These are phyloP conservation scores for Branchinecta sandiegonensis DNA, from an alignment of 2,888 invertebrate genomes.

Conservation along the genomic window DNA sequence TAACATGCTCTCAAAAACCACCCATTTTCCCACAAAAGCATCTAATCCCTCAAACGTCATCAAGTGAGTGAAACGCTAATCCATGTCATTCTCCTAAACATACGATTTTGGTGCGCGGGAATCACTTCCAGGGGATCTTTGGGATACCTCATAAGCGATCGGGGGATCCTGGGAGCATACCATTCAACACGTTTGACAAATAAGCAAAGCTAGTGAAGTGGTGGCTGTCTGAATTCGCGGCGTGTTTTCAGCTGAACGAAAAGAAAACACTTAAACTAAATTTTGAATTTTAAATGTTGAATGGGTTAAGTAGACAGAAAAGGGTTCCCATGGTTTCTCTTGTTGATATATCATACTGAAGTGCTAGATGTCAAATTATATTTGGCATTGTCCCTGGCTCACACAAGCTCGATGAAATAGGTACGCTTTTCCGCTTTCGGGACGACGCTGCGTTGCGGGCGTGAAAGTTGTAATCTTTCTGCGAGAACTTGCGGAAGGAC, in stretches of 20 bases:
- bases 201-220: constrained; percentile 1
- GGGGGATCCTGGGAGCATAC: neutral
- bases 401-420: no score
- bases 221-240: neutral
- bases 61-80: constrained; percentile 9
- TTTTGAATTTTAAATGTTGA: neutral
- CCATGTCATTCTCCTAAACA: constrained; percentile 14
- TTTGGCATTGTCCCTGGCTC: no score
- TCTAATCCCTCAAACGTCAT: constrained; percentile 3
- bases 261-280: constrained; percentile 14
- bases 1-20: no score
- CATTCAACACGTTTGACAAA: constrained; percentile 10
- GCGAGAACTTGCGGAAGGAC: no score
- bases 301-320: neutral
- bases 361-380: no score
- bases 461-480: no score
- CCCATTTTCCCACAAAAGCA: constrained; percentile 1
- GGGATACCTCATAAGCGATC: neutral
- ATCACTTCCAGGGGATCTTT: neutral
- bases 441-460: no score
- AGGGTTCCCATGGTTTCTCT: no score
- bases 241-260: neutral
- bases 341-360: no score
- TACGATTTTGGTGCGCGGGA: neutral
- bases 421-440: no score